Evolutionary conservation across 92 coral and sea anemone genomes (phyloP), one percentile per base, ranked within the genome.

Genomic region (Chrysogorgia sp.): DNA sequence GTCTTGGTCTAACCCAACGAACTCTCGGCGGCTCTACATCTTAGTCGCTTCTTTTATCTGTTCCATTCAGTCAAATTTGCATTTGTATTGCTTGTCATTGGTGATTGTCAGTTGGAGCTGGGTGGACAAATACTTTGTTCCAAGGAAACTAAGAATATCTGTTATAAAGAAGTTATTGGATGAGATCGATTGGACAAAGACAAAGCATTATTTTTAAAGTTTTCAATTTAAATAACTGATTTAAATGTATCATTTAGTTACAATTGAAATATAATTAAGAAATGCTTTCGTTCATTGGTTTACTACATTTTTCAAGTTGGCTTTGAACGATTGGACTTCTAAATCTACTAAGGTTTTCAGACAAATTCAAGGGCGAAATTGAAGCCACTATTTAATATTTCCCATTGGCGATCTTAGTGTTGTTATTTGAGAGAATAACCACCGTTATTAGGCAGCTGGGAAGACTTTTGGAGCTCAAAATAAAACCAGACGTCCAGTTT

Each of bases 11-110:
- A 74, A 56, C 75, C 74, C 60, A 56, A 45, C 45, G 71, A 70
- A 60, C 45, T 28, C 64, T 63, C 58, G n/a, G 55, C 53, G 10
- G 60, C 65, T 37, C 52, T 75, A 58, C 32, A 57, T 53, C 76
- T 61, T 40, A 24, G 23, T 21, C 52, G 24, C 61, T 50, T 37
- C 58, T 55, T 31, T 67, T 20, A 15, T 56, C 34, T 58, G 48
- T 30, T 68, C 61, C 84, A 80, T 67, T 55, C 84, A 67, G 45
- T 28, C 57, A 15, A 77, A 69, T 63, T 72, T 72, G 79, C 64
- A 76, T 81, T 67, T 56, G 55, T 45, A 68, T 69, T 22, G 63
- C 69, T 56, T 70, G 79, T 55, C 58, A 15, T 34, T 13, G 22
- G 37, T 63, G 37, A 72, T 53, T 72, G 79, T 56, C 79, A 72